Evolutionary conservation across 2,888 invertebrate genomes (phyloP), one percentile per base, ranked within the genome.

Genomic region (Scrobipalpa costella): DNA sequence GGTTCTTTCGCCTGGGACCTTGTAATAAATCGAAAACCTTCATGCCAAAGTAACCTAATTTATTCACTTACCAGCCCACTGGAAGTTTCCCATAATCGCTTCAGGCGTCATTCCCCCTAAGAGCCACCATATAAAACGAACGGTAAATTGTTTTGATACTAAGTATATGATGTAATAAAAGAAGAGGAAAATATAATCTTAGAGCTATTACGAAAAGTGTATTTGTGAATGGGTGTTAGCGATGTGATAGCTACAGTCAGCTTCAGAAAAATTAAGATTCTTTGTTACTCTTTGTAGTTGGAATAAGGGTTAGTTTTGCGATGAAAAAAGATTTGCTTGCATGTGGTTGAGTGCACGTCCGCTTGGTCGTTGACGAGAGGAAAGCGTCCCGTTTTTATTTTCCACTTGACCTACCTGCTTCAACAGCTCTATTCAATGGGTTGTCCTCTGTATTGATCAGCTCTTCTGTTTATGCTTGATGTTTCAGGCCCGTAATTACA

Each of bases 321-420:
- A 7, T 17, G 17, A 13, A 34, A 15, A 55, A 55, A 15, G 13
- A 9, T 34, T 6, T 27, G 9, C 34, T 7, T n/a, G 5, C 8
- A 15, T 55, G 55, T 34, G 34, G 13, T 15, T 13, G n/a, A 55
- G 15, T 34, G 55, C 21, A 34, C 34, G 33, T 34, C 15, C 34
- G n/a, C 55, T 34, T 34, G 34, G 8, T 55, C 33, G 55, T 27
- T 55, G n/a, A n/a, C 15, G 55, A 34, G 27, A 55, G 55, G 33
- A 55, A 49, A 34, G 33, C 33, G 34, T 34, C 55, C 27, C 55
- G 55, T 33, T 55, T 55, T 55, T 55, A 55, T 55, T 55, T 55
- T 55, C 55, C 34, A 55, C 55, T 55, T 55, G 55, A 55, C 55
- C 55, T 15, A 34, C 55, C 34, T 55, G 55, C 33, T 55, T 15